Percentiles rank a stretch among this genome's conserved stretches.
Conservation (phyloP, 2,797 vertebrate genomes). For the Cossypha caffra region DNA sequence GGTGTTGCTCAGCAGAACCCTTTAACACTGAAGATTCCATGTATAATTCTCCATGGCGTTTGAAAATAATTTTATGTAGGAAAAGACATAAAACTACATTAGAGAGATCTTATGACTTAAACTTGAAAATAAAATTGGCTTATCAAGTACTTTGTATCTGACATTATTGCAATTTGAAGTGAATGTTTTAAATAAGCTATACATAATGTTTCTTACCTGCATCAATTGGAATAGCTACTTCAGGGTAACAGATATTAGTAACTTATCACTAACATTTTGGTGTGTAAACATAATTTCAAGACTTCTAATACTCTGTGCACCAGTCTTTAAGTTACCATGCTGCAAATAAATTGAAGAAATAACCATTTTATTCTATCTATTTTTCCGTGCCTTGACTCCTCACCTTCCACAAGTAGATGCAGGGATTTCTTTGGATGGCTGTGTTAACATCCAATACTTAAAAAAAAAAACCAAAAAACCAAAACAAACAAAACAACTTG, state of each 20-base stretch:
- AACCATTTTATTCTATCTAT: neutral
- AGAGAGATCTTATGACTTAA: neutral
- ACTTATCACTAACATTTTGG: neutral
- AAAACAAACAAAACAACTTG: neutral
- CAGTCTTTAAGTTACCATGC: neutral
- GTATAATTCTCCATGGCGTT: neutral
- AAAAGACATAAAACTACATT: neutral
- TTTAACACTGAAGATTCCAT: neutral
- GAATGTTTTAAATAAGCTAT: neutral
- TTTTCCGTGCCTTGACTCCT: neutral
- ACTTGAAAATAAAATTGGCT: constrained; percentile 7
- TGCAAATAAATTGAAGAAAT: constrained; percentile 23
- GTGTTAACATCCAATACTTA: neutral
- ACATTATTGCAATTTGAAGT: neutral
- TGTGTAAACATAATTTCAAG: neutral
- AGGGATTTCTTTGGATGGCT: neutral
- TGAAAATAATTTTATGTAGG: neutral
- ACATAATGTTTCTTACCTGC: neutral
- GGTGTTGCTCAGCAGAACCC: neutral
- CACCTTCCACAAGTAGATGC: neutral
- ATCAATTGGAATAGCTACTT: neutral
- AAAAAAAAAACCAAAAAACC: neutral
- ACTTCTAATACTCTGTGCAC: neutral
- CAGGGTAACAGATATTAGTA: neutral
- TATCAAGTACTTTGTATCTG: neutral